Base-by-base conservation (phyloP, 2,797 vertebrate species). In the Epinephelus coioides region DNA sequence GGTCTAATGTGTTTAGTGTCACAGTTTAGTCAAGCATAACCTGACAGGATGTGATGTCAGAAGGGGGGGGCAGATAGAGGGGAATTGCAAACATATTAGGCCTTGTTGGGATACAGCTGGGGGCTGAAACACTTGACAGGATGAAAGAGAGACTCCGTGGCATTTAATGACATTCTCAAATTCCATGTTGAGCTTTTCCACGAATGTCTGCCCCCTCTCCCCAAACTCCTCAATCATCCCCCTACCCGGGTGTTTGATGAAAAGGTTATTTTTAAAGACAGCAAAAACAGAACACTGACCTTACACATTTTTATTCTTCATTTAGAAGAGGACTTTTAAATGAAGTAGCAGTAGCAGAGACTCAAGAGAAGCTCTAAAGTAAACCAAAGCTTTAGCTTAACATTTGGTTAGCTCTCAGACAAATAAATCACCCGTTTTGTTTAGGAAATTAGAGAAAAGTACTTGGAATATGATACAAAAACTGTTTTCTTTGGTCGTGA, bases 41-140 rank as follows among this genome's bases (percentile, higher is more conserved):
- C 11, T 60, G 85, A 84, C 85, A 87, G 84, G 89, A 87, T 81
- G 88, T 93, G 92, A 94, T 89, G 90, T 92, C 89, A 94, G 56
- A 63, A 25, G 40, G 13, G 19, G 51, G 30, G 49, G 60, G 30
- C 25, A 23, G 47, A 51, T 10, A 30, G 68, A 27, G 34, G 59
- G 43, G 55, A 57, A 86, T 56, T 84, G 70, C 61, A 77, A 84
- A 87, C 88, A 86, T 51, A 84, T 88, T 77, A 82, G 61, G 60
- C 53, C 67, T 66, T 62, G 71, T 59, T 67, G 83, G 76, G 67
- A 88, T 63, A 68, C 69, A 86, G 86, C 73, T 78, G 76, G 76
- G 76, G 73, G 83, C 80, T 63, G 43, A 56, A 78, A 78, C 72
- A 67, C 67, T 88, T 76, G 78, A 85, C 86, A 80, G 47, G 76